Percentiles rank a stretch among this genome's conserved stretches.
These are phyloP conservation scores for Mesoclemmys tuberculata DNA, from an alignment of 2,113 vertebrate genomes.

Conservation along the genomic window DNA sequence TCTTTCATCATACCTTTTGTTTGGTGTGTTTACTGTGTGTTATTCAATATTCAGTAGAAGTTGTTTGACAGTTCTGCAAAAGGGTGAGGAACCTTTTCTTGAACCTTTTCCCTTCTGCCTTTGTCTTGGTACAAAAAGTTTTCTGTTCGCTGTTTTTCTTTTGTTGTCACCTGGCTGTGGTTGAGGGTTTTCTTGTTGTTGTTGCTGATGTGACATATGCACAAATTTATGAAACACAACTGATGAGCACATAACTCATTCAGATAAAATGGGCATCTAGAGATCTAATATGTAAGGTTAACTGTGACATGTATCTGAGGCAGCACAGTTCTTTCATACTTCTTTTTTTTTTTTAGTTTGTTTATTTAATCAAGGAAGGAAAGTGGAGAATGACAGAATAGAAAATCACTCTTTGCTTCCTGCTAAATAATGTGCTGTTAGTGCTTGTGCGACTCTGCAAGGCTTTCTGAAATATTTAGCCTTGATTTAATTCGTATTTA, in stretches of 20 bases:
- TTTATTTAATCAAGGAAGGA: conserved; percentile 50
- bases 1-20: conserved; percentile 81
- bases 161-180: conserved; percentile 48
- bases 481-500: conserved; percentile 73
- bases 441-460: not conserved
- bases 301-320: not conserved
- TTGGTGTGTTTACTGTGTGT: conserved; percentile 74
- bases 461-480: conserved; percentile 63
- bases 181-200: conserved; percentile 3
- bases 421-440: conserved; percentile 50
- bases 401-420: conserved; percentile 11
- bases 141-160: conserved; percentile 55
- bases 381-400: conserved; percentile 19
- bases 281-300: conserved; percentile 19
- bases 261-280: conserved; percentile 44
- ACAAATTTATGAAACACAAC: not conserved
- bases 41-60: conserved; percentile 74
- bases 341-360: not conserved
- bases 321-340: not conserved
- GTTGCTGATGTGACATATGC: not conserved
- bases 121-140: conserved; percentile 70
- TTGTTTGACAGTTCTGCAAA: conserved; percentile 69
- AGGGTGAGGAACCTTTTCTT: conserved; percentile 67
- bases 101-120: conserved; percentile 65
- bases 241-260: not conserved